A percentile compares a stretch with the other conserved stretches of the same genome.
Evolutionary conservation across 2,888 invertebrate genomes (phyloP).

Genomic region (Brachyptera putata): DNA sequence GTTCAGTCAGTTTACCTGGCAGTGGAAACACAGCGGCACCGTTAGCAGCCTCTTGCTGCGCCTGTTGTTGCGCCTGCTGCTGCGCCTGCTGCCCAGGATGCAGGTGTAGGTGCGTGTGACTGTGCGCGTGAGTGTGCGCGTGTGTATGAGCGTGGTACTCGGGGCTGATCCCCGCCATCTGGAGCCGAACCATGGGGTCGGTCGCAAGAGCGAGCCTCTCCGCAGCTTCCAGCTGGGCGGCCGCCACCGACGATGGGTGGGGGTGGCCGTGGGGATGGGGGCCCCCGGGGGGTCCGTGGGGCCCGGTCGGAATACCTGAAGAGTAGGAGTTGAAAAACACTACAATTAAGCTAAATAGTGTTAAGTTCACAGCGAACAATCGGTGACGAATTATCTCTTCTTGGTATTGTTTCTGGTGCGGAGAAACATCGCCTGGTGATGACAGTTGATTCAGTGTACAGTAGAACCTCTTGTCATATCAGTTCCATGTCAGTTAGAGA

Average conservation of each 20-base stretch:
- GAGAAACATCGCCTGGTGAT: too few relatives aligned
- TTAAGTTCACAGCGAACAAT: not conserved
- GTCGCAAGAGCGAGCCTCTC: slow-evolving; percentile 79
- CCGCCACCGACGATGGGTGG: slow-evolving; percentile 48
- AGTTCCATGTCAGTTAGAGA: too few relatives aligned
- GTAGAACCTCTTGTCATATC: too few relatives aligned
- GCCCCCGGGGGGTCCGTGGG: slow-evolving; percentile 39
- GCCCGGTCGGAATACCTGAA: slow-evolving; percentile 32
- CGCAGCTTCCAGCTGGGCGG: slow-evolving; percentile 66
- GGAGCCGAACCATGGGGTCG: slow-evolving; percentile 87
- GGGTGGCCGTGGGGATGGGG: slow-evolving; percentile 58
- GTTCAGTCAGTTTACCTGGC: slow-evolving; percentile 54
- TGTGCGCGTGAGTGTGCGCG: slow-evolving; percentile 87
- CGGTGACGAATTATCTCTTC: not conserved
- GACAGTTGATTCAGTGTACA: too few relatives aligned
- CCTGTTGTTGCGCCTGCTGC: slow-evolving; percentile 46
- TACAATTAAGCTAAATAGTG: not conserved
- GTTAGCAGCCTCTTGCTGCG: slow-evolving; percentile 56
- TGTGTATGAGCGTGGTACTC: slow-evolving; percentile 92
- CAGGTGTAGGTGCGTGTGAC: slow-evolving; percentile 76
- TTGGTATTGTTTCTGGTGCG: too few relatives aligned
- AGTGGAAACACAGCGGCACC: slow-evolving; percentile 55
- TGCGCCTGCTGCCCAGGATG: slow-evolving; percentile 70
- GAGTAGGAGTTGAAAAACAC: slow-evolving; percentile 5
- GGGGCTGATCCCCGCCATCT: slow-evolving; percentile 86